These are phyloP conservation scores for Notodonta dromedarius DNA, from an alignment of 2,888 invertebrate species.

Conservation along the genomic window DNA sequence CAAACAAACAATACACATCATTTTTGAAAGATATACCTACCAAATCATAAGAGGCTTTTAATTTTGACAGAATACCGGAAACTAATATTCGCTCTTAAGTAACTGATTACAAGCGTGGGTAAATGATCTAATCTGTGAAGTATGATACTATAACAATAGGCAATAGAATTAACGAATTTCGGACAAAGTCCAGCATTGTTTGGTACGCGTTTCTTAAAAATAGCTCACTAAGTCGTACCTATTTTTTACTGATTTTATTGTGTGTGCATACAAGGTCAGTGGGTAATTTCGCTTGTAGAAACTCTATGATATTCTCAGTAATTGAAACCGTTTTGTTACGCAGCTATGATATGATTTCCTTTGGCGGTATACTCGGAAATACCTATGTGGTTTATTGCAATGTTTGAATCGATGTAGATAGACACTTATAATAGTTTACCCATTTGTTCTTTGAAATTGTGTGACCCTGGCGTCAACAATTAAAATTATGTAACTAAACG, in stretches of 20 bases:
- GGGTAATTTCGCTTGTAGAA: conserved; percentile 11
- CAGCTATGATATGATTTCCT: neutral
- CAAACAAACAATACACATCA: too few relatives aligned
- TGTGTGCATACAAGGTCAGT: conserved; percentile 22
- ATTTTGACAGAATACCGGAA: conserved; percentile 18
- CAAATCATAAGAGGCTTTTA: conserved; percentile 20
- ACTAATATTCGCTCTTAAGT: conserved; percentile 5
- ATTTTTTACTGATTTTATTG: conserved; percentile 18
- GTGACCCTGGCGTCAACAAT: neutral
- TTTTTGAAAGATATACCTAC: neutral
- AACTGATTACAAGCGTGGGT: conserved; percentile 37
- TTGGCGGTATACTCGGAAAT: neutral
- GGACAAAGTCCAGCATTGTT: conserved; percentile 46
- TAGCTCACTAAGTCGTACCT: conserved; percentile 11
- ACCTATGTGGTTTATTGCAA: neutral
- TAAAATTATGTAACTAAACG: too few relatives aligned
- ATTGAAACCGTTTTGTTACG: conserved; percentile 2
- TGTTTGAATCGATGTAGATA: neutral
- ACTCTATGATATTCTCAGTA: conserved; percentile 1
- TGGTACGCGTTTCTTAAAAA: conserved; percentile 32
- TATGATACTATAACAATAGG: conserved; percentile 44
- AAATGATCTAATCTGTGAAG: conserved; percentile 35
- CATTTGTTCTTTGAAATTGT: neutral
- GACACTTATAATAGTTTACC: neutral
- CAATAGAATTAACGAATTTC: conserved; percentile 37